phyloP scores from a whole-genome alignment of 1,140 invertebrate genomes.

The Zaprionus lachaisei region DNA sequence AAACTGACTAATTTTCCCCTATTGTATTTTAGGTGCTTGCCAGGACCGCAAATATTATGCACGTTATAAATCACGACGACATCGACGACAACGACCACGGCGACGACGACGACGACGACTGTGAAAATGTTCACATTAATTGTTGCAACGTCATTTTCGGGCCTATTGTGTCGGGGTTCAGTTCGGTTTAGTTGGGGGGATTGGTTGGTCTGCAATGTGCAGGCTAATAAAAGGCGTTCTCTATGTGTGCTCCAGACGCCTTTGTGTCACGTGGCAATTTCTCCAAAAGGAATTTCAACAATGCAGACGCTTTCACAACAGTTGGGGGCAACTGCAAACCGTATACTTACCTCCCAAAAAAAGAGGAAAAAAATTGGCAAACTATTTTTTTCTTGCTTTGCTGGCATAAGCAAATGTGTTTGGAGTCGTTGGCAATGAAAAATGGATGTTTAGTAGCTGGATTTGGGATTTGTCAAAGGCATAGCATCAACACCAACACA shows the following conservation, averaged over 20 bases:
- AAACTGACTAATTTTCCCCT: slow-evolving; percentile 49
- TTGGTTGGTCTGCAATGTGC: slow-evolving; percentile 12
- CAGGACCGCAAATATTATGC: slow-evolving; percentile 77
- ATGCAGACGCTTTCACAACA: slow-evolving; percentile 77
- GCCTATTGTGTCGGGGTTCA: slow-evolving; percentile 67
- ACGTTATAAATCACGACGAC: slow-evolving; percentile 75
- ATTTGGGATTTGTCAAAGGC: slow-evolving; percentile 79
- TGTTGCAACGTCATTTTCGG: slow-evolving; percentile 81
- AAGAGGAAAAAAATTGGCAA: slow-evolving; percentile 13
- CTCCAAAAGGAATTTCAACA: slow-evolving; percentile 78
- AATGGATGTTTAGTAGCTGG: slow-evolving; percentile 69
- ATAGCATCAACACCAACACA: slow-evolving; percentile 11
- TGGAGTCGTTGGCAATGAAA: slow-evolving; percentile 59
- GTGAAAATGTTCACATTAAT: slow-evolving; percentile 81
- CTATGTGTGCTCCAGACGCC: slow-evolving; percentile 76
- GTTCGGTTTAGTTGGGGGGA: slow-evolving; percentile 15
- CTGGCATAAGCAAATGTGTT: slow-evolving; percentile 57
- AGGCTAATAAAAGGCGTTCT: slow-evolving; percentile 71
- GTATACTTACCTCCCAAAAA: slow-evolving; percentile 16
- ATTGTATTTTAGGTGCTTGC: slow-evolving; percentile 64
- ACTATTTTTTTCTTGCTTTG: slow-evolving; percentile 35
- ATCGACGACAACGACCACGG: slow-evolving; percentile 37
- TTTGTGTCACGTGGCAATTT: slow-evolving; percentile 81
- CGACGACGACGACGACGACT: slow-evolving; percentile 66
- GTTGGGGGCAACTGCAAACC: slow-evolving; percentile 31